A percentile compares a stretch with the other conserved stretches of the same genome.
Conservation (phyloP, 2,113 vertebrate species). For the Diadophis punctatus region DNA sequence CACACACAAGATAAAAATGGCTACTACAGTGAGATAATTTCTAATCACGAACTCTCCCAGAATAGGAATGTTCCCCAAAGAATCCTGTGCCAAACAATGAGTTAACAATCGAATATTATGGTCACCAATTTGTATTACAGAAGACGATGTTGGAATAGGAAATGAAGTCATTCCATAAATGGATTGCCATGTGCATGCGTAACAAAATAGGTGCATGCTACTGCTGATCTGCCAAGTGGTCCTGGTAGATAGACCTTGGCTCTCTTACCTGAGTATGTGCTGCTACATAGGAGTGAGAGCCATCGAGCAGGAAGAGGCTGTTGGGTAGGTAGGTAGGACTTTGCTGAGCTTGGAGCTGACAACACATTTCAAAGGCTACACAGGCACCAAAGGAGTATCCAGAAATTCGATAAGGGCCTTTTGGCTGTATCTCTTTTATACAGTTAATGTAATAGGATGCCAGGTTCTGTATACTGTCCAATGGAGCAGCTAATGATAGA, state of each 20-base stretch:
- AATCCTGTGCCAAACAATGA: neutral
- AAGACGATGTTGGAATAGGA: neutral
- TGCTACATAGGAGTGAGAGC: slow-evolving; percentile 90
- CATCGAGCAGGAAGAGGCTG: slow-evolving; percentile 88
- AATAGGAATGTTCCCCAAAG: neutral
- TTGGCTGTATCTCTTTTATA: slow-evolving; percentile 82
- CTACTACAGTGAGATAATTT: neutral
- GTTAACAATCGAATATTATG: neutral
- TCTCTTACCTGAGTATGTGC: slow-evolving; percentile 88
- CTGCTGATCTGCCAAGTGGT: neutral
- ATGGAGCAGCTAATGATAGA: slow-evolving; percentile 77
- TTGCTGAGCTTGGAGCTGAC: slow-evolving; percentile 83
- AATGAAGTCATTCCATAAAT: neutral
- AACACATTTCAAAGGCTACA: slow-evolving; percentile 96
- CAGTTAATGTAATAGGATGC: slow-evolving; percentile 86
- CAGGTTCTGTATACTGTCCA: slow-evolving; percentile 89
- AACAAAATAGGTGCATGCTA: neutral
- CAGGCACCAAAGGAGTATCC: slow-evolving; percentile 97
- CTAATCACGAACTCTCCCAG: neutral
- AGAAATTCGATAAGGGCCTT: slow-evolving; percentile 89
- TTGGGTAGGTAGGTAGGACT: slow-evolving; percentile 70
- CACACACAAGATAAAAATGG: rapidly evolving
- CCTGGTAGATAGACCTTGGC: neutral
- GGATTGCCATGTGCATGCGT: neutral
- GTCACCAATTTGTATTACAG: neutral